Evolutionary conservation across 2,888 invertebrate species (phyloP).

Genomic region (Pseudeuparius sepicola): DNA sequence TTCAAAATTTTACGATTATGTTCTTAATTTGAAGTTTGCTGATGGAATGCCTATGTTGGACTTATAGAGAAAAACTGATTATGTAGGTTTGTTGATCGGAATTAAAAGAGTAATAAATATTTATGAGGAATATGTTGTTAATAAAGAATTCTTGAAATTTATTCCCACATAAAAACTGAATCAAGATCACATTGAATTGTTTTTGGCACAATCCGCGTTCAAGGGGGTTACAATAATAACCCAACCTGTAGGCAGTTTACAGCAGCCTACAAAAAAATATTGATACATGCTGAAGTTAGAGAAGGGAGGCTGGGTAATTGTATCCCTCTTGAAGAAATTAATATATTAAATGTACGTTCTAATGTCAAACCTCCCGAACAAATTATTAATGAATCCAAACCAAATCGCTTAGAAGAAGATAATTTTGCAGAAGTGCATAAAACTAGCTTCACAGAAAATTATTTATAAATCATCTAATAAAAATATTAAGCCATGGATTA

Average conservation of each 20-base stretch:
- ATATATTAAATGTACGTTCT: constrained; percentile 16
- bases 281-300: constrained; percentile 15
- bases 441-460: too few species aligned
- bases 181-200: constrained; percentile 21
- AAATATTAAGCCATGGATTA: too few species aligned
- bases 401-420: constrained; percentile 10
- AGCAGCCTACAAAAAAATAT: constrained; percentile 16
- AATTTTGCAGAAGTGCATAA: too few species aligned
- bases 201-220: constrained; percentile 16
- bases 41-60: constrained; percentile 13
- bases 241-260: constrained; percentile 17
- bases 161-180: constrained; percentile 19
- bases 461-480: too few species aligned
- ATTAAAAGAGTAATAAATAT: constrained; percentile 10
- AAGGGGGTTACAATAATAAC: constrained; percentile 18
- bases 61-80: constrained; percentile 17
- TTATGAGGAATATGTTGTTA: constrained; percentile 9
- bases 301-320: constrained; percentile 13
- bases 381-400: constrained; percentile 15
- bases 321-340: constrained; percentile 17
- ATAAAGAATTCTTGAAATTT: constrained; percentile 9
- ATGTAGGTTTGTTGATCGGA: constrained; percentile 13
- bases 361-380: constrained; percentile 16
- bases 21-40: constrained; percentile 17
- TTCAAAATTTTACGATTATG: constrained; percentile 9